phyloP scores from a whole-genome alignment of 2,113 vertebrate genomes.

The Eulacestoma nigropectus region DNA sequence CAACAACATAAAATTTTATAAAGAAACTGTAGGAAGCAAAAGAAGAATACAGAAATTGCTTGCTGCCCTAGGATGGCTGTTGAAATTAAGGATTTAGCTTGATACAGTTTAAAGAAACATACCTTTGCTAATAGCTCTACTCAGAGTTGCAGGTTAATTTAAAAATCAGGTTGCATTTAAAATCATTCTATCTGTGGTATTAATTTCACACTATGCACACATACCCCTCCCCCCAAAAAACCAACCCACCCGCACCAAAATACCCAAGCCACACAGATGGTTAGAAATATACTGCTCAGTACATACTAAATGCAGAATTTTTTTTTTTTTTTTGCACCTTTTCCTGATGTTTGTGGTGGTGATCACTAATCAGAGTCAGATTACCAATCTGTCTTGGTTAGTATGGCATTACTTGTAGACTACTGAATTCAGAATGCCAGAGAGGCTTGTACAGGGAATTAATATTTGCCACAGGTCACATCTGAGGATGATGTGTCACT shows the following conservation, averaged over 20 bases:
- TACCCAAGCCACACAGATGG: not conserved
- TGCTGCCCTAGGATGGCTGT: not conserved
- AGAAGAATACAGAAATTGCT: not conserved
- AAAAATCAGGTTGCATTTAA: not conserved
- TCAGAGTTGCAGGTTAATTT: not conserved
- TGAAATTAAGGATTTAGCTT: not conserved
- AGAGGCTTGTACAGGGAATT: not conserved
- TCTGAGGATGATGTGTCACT: not conserved
- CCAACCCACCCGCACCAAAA: not conserved
- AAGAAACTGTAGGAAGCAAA: not conserved
- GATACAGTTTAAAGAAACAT: not conserved
- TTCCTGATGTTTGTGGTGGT: rapidly evolving
- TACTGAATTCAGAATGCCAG: not conserved
- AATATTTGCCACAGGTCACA: not conserved
- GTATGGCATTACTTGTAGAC: not conserved
- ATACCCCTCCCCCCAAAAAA: rapidly evolving
- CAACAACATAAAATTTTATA: not conserved
- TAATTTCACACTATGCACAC: not conserved
- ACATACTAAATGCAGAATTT: not conserved
- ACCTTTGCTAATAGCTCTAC: not conserved
- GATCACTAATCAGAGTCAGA: not conserved
- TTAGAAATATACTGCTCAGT: not conserved
- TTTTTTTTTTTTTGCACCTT: not conserved
- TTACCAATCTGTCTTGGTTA: not conserved
- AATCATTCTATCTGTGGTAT: rapidly evolving